Base-by-base conservation (phyloP, 2,888 invertebrate genomes). In the Hipparchia semele region DNA sequence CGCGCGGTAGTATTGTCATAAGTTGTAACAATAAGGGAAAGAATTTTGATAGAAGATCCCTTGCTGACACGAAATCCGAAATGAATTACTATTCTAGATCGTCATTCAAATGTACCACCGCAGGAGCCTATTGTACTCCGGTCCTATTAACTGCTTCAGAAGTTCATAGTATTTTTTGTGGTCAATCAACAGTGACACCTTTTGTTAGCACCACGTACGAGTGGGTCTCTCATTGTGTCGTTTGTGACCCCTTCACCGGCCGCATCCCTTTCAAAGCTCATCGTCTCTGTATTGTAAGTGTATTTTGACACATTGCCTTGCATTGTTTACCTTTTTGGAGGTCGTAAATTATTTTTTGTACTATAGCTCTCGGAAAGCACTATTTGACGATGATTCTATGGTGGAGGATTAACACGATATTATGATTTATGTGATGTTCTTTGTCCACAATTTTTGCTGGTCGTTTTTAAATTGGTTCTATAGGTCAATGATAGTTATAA, bases 241-340 rank as follows among this genome's bases (percentile, higher is more conserved):
- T 72, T 73, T 73, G 60, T 75, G 75, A 75, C 75, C 75, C 73
- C 77, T 68, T 73, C 70, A 70, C 75, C 76, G 75, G 77, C 77
- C 77, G 73, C 70, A 46, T 68, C 75, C 75, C 61, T 80, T 81
- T 80, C 73, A 81, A 80, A 77, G 80, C 79, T 89, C 84, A 90
- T 85, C 86, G 84, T 81, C 87, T 90, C 90, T 87, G 73, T 73
- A 75, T 79, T 92, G 86, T 84, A 77, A 79, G 81, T 82, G 83
- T 93, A 91, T 94, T 94, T 94, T 94, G 94, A 94, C 94, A 94
- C 88, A 94, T 92, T 87, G 88, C 89, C 79, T 74, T 76, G 78
- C 82, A 89, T 94, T 94, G 93, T 93, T 88, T 89, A 88, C 80
- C 76, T 86, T 89, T 89, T 90, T 87, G 81, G 72, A 79, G 83